Evolutionary conservation across 2,797 vertebrate genomes (phyloP), one percentile per base, ranked within the genome.

Genomic region (Anisognathus igniventris): DNA sequence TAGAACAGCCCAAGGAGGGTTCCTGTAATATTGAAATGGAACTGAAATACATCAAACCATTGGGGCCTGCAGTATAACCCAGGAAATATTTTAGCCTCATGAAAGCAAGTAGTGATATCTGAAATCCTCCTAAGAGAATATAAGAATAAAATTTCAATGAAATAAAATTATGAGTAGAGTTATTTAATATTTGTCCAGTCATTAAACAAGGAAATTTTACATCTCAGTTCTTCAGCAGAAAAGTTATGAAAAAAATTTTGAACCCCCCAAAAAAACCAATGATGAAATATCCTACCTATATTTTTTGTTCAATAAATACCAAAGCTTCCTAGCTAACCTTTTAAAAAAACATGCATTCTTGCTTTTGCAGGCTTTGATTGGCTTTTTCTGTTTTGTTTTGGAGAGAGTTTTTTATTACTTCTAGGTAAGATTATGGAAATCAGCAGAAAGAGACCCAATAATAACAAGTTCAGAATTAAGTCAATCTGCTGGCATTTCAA

Each of bases 1-100:
- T 19, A 68, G 54, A 48, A 67, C 6, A 2, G 30, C 30, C 53
- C 76, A 33, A 48, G 23, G 27, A 65, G 24, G 5, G 21, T 51
- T 89, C 57, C 42, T 74, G 21, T 42, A 62, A 27, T 53, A 22
- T 5, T 61, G 51, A 86, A 84, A 76, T n/a, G 12, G 31, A 87
- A 74, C 47, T 64, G 61, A 80, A 95, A 87, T 22, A 57, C 33
- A 78, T 5, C 45, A 67, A 58, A 54, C 30, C 56, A 54, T 15
- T 66, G 56, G 79, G 75, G 79, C 74, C 40, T 68, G 56, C 22
- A 35, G 25, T 47, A 51, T 28, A 23, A 80, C 31, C 28, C 25
- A 83, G 71, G 58, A 72, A 82, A 82, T 87, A 75, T 31, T 88
- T 73, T 35, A 78, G 39, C 35, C 23, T 78, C 62, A 80, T 57